Evolutionary conservation across 2,797 vertebrate genomes (phyloP), one percentile per base, ranked within the genome.

Genomic region (Hippocampus kuda): DNA sequence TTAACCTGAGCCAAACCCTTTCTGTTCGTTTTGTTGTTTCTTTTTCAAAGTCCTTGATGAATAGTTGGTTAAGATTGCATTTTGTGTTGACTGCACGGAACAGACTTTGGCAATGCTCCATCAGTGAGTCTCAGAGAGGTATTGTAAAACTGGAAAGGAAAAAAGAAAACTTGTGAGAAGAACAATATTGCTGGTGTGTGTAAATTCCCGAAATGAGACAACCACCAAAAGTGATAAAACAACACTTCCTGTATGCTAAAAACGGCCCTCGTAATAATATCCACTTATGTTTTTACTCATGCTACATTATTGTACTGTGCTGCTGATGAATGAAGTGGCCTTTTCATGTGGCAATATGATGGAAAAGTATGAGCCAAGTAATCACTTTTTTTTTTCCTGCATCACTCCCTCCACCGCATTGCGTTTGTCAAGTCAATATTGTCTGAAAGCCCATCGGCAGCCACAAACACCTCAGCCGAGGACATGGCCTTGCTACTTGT

Each of bases 341-440:
- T 9, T 38, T 42, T 63, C 22, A 41, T 42, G 18, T 62, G 10
- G 46, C 38, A 26, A 44, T 54, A 68, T 62, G 41, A 75, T 11
- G 13, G 57, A 34, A 76, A 65, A 65, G 41, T 75, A 68, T 70
- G 67, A 72, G 70, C 62, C 44, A 64, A 57, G 38, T 71, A 68
- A 38, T 72, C 20, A 26, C 72, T 71, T 68, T 72, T 63, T 72
- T 63, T 57, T 63, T 66, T 67, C 71, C 65, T 69, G 61, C 70
- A 67, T 57, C 72, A 75, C 61, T 46, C 64, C 41, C 68, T 69
- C 66, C 59, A 70, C 71, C 68, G 72, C 16, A 64, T 79, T 78
- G 70, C 85, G 59, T 87, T 88, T 87, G 76, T 62, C 68, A 22
- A 84, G 84, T 90, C 86, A 88, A 89, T 79, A 86, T 80, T 87